Percentiles rank a stretch among this genome's conserved stretches.
Conservation (phyloP, 2,888 invertebrate species). For the Drosophila mulleri region DNA sequence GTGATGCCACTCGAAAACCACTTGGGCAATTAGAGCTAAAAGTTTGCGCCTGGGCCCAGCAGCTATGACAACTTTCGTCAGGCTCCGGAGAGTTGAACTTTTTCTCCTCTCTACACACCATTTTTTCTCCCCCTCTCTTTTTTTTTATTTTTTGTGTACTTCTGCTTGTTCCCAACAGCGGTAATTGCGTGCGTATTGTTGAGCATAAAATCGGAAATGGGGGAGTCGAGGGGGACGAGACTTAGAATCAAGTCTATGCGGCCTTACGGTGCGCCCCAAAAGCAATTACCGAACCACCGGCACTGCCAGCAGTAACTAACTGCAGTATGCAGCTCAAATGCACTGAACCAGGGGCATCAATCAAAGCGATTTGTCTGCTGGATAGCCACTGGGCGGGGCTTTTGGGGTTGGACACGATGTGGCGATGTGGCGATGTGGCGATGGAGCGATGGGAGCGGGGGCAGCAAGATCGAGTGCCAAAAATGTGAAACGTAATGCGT, state of each 20-base stretch:
- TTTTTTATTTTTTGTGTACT: not conserved
- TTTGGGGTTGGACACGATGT: not conserved
- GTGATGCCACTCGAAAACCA: constrained; percentile 69
- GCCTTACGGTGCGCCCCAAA: constrained; percentile 57
- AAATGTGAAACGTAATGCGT: constrained; percentile 56
- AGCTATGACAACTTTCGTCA: constrained; percentile 70
- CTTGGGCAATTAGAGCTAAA: constrained; percentile 75
- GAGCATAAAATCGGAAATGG: constrained; percentile 24
- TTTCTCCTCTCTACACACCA: not conserved
- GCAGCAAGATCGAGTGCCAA: constrained; percentile 49
- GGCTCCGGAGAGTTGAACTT: constrained; percentile 59
- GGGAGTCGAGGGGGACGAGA: not conserved
- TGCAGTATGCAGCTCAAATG: constrained; percentile 53
- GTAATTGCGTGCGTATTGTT: constrained; percentile 77
- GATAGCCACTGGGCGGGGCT: constrained; percentile 7
- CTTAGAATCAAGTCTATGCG: constrained; percentile 10
- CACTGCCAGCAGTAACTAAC: constrained; percentile 35
- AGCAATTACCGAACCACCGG: constrained; percentile 52
- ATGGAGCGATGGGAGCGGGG: not conserved
- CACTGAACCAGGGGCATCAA: constrained; percentile 52
- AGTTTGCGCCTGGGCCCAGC: constrained; percentile 62
- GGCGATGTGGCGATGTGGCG: not conserved
- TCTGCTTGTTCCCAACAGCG: constrained; percentile 55
- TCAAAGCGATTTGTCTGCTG: constrained; percentile 59
- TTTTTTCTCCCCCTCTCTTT: not conserved